Percentiles rank a stretch among this genome's conserved stretches.
Evolutionary conservation across 1,140 invertebrate species (phyloP).

Genomic region (silkworm (Bombyx mori)): DNA sequence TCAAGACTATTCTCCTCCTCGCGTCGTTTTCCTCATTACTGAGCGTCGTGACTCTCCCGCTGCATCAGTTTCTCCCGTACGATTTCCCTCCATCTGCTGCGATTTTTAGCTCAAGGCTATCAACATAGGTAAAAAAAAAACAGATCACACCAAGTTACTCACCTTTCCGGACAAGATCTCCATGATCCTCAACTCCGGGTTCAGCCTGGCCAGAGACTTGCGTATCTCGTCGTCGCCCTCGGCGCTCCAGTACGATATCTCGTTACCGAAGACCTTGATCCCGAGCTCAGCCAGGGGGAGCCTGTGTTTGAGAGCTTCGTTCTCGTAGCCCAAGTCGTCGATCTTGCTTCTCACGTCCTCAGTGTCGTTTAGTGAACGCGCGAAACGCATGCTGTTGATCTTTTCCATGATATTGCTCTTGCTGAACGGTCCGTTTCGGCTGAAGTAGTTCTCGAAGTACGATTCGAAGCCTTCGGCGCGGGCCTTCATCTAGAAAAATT

Average conservation of each 20-base stretch:
- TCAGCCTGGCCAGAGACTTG: constrained; percentile 73
- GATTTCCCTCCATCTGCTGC: too few relatives aligned
- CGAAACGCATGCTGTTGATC: constrained; percentile 69
- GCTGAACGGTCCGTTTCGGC: constrained; percentile 79
- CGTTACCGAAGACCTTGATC: constrained; percentile 80
- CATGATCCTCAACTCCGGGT: constrained; percentile 78
- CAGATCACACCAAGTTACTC: constrained; percentile 8
- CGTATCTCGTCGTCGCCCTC: constrained; percentile 78
- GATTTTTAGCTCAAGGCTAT: too few relatives aligned
- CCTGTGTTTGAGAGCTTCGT: constrained; percentile 66
- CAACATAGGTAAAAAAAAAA: constrained; percentile 37
- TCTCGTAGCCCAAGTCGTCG: constrained; percentile 74
- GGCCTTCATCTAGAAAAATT: constrained; percentile 73
- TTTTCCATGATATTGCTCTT: constrained; percentile 75
- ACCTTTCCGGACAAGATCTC: constrained; percentile 82
- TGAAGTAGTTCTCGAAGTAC: constrained; percentile 86
- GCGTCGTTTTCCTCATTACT: too few relatives aligned
- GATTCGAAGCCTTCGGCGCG: constrained; percentile 89
- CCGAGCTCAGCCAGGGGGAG: constrained; percentile 59
- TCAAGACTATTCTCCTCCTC: too few relatives aligned
- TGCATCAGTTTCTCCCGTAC: too few relatives aligned
- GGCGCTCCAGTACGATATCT: constrained; percentile 79
- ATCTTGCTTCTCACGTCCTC: constrained; percentile 71
- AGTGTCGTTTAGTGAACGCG: constrained; percentile 68
- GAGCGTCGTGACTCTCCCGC: too few relatives aligned